Percentiles rank a stretch among this genome's conserved stretches.
Conservation (phyloP, 2,797 vertebrate species). For the Borostomias antarcticus region DNA sequence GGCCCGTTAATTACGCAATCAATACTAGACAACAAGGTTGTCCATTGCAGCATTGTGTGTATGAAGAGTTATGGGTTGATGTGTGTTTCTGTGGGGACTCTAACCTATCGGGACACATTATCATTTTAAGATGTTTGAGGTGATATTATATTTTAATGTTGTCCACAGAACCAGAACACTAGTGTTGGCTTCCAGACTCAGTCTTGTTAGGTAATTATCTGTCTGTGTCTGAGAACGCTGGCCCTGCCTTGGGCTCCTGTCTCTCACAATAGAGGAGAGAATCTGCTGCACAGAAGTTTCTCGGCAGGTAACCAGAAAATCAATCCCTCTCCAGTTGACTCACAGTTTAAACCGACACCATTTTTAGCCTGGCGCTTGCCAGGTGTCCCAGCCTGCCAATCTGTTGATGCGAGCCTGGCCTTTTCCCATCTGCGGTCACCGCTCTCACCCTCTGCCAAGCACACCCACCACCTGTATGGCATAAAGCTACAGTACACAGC, state of each 20-base stretch:
- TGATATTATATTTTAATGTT: not conserved
- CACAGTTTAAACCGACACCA: conserved; percentile 34
- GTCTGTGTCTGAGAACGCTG: conserved; percentile 1
- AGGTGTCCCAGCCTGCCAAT: conserved; percentile 39
- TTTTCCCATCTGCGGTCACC: conserved; percentile 32
- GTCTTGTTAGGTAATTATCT: not conserved
- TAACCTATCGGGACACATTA: no score
- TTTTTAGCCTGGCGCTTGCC: conserved; percentile 37
- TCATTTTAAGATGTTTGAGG: no score
- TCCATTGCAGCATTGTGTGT: no score
- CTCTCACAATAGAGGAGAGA: conserved; percentile 27
- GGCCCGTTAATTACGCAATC: no score
- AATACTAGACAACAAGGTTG: no score
- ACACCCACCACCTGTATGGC: conserved; percentile 25
- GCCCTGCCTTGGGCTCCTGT: conserved; percentile 24
- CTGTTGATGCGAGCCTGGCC: conserved; percentile 38
- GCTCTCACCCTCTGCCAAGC: conserved; percentile 19
- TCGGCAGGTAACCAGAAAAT: conserved; percentile 38
- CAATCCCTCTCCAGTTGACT: conserved; percentile 46
- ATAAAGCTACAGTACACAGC: conserved; percentile 15
- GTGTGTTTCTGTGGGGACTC: no score
- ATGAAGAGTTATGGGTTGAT: no score
- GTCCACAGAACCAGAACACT: not conserved
- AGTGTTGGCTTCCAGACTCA: conserved; percentile 24
- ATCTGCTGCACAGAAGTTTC: conserved; percentile 43